These are phyloP conservation scores for Anolis sagrei DNA, from an alignment of 2,113 vertebrate genomes.

Conservation along the genomic window DNA sequence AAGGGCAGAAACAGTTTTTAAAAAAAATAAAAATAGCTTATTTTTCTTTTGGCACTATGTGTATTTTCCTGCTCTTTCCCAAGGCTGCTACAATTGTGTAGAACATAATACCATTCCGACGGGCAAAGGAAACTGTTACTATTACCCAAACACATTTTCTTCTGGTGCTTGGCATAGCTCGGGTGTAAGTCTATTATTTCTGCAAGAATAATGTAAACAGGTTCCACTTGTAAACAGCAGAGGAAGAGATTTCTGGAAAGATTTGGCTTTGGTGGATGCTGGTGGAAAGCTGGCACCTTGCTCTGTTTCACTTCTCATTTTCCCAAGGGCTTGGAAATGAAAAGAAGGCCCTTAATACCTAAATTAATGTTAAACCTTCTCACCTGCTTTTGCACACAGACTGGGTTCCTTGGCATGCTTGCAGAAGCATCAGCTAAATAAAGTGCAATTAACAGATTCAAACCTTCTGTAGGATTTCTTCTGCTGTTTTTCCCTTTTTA, in stretches of 20 bases:
- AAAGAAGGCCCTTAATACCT: slow-evolving; percentile 20
- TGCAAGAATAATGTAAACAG: slow-evolving; percentile 52
- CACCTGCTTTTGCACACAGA: background rate
- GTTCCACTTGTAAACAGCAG: slow-evolving; percentile 25
- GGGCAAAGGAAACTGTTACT: background rate
- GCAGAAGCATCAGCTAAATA: slow-evolving; percentile 27
- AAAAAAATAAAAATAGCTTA: background rate
- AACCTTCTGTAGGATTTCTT: background rate
- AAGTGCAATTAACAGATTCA: slow-evolving; percentile 29
- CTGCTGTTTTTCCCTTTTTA: background rate
- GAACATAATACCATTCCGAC: background rate
- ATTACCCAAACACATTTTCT: slow-evolving; percentile 20
- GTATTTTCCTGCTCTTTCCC: background rate
- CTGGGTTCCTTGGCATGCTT: slow-evolving; percentile 18
- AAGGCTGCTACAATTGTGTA: background rate
- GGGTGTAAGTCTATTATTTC: slow-evolving; percentile 50
- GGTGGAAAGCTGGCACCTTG: background rate
- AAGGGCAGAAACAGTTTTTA: background rate
- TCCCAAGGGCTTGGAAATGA: background rate
- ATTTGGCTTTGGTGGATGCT: background rate
- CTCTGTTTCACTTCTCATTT: background rate
- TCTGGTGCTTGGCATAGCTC: slow-evolving; percentile 39
- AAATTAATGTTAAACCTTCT: slow-evolving; percentile 49
- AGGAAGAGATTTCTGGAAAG: background rate
- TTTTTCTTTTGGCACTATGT: background rate